phyloP scores from a whole-genome alignment of 2,888 invertebrate genomes.

The Notodonta ziczac region DNA sequence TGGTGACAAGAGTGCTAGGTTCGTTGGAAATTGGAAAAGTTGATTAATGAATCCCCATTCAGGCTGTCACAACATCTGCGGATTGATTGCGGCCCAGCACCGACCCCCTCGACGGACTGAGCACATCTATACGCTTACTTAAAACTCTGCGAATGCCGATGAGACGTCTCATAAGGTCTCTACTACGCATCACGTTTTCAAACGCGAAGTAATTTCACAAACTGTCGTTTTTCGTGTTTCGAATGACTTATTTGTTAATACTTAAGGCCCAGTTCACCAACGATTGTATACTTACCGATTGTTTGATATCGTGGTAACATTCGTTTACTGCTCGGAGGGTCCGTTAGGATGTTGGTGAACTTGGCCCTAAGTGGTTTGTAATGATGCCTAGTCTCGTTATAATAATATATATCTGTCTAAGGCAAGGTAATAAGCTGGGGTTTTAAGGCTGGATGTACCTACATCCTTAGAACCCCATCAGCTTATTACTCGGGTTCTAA shows the following conservation, averaged over 20 bases:
- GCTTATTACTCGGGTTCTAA: no score
- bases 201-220: constrained; percentile 9
- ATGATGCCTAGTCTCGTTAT: background rate
- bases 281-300: no score
- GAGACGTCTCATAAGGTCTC: background rate
- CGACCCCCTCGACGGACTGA: background rate
- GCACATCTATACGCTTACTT: background rate
- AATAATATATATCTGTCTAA: background rate
- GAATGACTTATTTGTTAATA: background rate
- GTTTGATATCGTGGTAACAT: no score
- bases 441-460: no score
- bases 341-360: no score
- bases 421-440: no score
- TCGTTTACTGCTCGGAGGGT: no score
- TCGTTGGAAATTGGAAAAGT: constrained; percentile 76
- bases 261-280: no score
- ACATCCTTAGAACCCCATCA: no score
- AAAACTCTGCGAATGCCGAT: background rate
- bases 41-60: constrained; percentile 73
- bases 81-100: constrained; percentile 44
- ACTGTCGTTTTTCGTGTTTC: constrained; percentile 2
- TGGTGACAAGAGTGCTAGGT: constrained; percentile 49
- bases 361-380: background rate
- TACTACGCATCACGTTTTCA: constrained; percentile 13
- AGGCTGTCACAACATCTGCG: constrained; percentile 52